Percentiles rank a stretch among this genome's conserved stretches.
These are phyloP conservation scores for Holotrichia oblita DNA, from an alignment of 1,140 invertebrate species.

Conservation along the genomic window DNA sequence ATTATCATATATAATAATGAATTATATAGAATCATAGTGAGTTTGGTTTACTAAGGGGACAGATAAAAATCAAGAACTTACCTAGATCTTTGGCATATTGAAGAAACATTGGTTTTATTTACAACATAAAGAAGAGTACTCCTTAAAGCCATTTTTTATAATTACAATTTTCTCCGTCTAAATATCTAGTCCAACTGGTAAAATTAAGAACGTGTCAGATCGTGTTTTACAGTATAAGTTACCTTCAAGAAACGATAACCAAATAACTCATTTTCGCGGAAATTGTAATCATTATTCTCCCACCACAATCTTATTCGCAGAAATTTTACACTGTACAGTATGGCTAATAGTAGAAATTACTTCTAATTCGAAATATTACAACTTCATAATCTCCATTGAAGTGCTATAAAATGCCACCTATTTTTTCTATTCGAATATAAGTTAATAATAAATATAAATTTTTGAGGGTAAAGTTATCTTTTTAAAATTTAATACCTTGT, in stretches of 20 bases:
- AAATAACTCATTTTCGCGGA: neutral
- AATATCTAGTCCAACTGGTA: neutral
- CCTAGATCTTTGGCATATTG: conserved; percentile 10
- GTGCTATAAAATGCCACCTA: neutral
- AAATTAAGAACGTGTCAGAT: too few relatives aligned
- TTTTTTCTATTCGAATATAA: neutral
- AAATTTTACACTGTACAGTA: neutral
- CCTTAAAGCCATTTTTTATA: conserved; percentile 11
- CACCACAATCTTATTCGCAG: neutral
- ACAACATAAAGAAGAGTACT: neutral
- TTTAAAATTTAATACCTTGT: neutral
- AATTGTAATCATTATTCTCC: neutral
- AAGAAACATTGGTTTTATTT: conserved; percentile 9
- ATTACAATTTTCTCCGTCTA: neutral
- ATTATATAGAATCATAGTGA: neutral
- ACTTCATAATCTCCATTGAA: neutral
- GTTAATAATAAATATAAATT: too few relatives aligned
- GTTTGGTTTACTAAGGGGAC: neutral
- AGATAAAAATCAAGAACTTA: neutral
- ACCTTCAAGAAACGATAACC: too few relatives aligned
- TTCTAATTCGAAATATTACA: neutral
- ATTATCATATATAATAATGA: too few relatives aligned
- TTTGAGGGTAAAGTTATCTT: neutral
- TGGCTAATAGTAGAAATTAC: neutral
- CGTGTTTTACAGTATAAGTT: too few relatives aligned